Evolutionary conservation across 1,140 invertebrate genomes (phyloP).

Genomic region (Diabrotica virgifera): DNA sequence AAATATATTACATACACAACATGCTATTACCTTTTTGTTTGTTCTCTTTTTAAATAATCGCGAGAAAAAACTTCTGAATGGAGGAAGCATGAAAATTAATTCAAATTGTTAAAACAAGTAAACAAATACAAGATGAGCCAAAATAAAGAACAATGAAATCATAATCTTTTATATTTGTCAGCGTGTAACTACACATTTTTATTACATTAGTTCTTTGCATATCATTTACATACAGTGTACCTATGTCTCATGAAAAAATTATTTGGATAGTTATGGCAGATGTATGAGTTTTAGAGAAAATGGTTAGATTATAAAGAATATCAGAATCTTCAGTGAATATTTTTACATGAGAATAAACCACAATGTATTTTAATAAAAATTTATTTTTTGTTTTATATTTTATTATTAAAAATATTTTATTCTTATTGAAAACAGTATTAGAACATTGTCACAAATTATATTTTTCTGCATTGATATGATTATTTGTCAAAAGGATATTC

Average conservation of each 20-base stretch:
- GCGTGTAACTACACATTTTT: neutral
- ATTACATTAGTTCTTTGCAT: neutral
- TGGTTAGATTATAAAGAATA: too few species aligned
- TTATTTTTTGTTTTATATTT: too few species aligned
- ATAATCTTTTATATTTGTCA: neutral
- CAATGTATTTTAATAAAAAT: too few species aligned
- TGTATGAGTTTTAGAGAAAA: neutral
- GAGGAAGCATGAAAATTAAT: constrained; percentile 14
- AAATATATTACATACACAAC: neutral
- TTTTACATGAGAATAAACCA: too few species aligned
- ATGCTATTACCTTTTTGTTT: constrained; percentile 24
- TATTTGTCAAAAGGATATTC: too few species aligned
- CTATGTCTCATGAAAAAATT: neutral
- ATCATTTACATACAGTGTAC: neutral
- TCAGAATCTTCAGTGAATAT: too few species aligned
- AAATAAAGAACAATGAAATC: neutral
- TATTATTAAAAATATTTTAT: too few species aligned
- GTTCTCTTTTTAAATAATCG: constrained; percentile 19
- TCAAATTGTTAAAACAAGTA: neutral
- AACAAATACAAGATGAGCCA: neutral
- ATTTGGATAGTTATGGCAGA: neutral
- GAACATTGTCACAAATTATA: too few species aligned
- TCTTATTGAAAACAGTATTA: too few species aligned
- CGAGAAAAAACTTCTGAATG: constrained; percentile 15
- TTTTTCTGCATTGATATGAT: too few species aligned